A percentile compares a stretch with the other conserved stretches of the same genome.
Evolutionary conservation across 2,113 vertebrate species (phyloP).

Genomic region (Cryptomyrus ogoouensis): DNA sequence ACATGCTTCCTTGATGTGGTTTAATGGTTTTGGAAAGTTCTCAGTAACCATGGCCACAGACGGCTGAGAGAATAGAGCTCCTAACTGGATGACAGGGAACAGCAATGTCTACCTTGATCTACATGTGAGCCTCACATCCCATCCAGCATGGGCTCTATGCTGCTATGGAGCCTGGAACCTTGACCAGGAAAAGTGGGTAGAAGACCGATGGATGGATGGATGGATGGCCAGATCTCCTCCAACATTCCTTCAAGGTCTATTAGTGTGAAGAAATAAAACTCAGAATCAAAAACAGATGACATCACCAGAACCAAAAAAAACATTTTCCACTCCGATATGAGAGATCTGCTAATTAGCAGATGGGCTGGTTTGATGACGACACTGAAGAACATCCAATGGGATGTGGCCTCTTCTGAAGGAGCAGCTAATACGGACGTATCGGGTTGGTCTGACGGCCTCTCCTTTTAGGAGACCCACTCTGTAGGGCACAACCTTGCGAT

Average conservation of each 20-base stretch:
- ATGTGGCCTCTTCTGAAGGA: neutral
- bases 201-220: neutral
- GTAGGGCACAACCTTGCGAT: neutral
- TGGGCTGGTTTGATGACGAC: neutral
- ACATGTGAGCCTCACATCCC: neutral
- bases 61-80: neutral
- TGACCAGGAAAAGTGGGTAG: neutral
- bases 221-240: neutral
- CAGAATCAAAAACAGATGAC: neutral
- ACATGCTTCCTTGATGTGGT: neutral
- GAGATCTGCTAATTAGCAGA: neutral
- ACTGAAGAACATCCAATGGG: neutral
- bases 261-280: neutral
- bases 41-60: neutral
- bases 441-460: neutral
- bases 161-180: neutral
- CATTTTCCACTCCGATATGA: neutral
- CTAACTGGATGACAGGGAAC: neutral
- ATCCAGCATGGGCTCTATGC: neutral
- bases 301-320: constrained; percentile 7
- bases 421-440: neutral
- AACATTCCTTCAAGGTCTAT: neutral
- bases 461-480: neutral
- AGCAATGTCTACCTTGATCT: neutral
- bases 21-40: neutral